Conservation (phyloP, 2,113 vertebrate species). For the Prunella fulvescens region DNA sequence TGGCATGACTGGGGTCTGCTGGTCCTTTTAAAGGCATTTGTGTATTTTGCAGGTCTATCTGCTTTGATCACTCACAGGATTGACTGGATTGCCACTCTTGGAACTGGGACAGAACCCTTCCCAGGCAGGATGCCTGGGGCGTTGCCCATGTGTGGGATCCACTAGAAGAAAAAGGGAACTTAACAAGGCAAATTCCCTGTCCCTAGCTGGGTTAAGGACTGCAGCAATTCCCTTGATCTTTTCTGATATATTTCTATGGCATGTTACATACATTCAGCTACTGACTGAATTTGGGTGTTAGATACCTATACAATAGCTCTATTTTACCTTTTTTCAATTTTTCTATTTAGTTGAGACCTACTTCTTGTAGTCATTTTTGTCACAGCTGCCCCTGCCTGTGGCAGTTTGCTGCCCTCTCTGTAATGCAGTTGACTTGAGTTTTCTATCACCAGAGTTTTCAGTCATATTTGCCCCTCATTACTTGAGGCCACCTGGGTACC, state of each 20-base stretch:
- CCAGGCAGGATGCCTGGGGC: neutral
- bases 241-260: neutral
- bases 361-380: neutral
- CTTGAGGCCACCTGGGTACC: neutral
- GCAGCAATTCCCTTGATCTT: neutral
- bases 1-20: neutral
- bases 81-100: neutral
- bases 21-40: neutral
- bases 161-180: neutral
- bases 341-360: neutral
- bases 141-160: neutral
- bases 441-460: neutral
- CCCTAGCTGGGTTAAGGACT: neutral
- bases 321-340: neutral
- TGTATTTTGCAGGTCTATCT: neutral
- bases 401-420: neutral
- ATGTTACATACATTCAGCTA: neutral
- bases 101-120: neutral
- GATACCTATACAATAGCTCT: neutral
- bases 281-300: neutral
- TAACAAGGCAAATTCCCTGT: neutral
- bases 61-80: neutral
- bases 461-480: neutral
- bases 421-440: neutral
- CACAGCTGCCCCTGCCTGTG: neutral